phyloP scores from a whole-genome alignment of 2,888 invertebrate genomes.

The Drosophila mayaguana region DNA sequence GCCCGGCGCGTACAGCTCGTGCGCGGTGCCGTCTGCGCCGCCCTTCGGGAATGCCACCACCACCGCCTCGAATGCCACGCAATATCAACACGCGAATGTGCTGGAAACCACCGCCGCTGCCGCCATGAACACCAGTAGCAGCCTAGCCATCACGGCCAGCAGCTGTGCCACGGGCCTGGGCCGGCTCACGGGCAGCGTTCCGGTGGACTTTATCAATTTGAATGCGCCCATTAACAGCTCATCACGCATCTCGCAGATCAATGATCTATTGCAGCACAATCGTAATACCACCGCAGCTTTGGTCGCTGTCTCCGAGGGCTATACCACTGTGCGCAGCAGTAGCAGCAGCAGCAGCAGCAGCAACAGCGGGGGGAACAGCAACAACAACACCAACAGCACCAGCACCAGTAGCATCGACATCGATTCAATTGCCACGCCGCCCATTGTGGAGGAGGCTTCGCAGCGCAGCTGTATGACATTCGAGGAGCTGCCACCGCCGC shows the following conservation, averaged over 20 bases:
- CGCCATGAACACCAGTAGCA: conserved; percentile 52
- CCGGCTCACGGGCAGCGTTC: conserved; percentile 15
- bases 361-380: conserved; percentile 20
- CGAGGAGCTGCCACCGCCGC: conserved; percentile 66
- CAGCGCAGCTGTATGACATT: conserved; percentile 69
- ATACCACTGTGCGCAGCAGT: conserved; percentile 31
- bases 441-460: conserved; percentile 64
- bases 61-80: conserved; percentile 72
- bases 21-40: conserved; percentile 80
- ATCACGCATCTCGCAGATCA: conserved; percentile 83
- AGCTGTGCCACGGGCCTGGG: conserved; percentile 34
- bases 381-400: conserved; percentile 25
- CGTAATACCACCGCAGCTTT: conserved; percentile 82
- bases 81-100: conserved; percentile 63
- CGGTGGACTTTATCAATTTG: conserved; percentile 75
- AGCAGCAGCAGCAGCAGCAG: conserved; percentile 19
- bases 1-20: conserved; percentile 72
- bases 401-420: conserved; percentile 17
- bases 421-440: conserved; percentile 73
- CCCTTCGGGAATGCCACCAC: conserved; percentile 81
- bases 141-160: conserved; percentile 35
- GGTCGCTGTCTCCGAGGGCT: conserved; percentile 76
- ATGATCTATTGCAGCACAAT: conserved; percentile 84
- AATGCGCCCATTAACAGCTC: conserved; percentile 81
- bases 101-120: conserved; percentile 74